These are phyloP conservation scores for Pangasius larnaudii DNA, from an alignment of 2,797 vertebrate genomes.

Conservation along the genomic window DNA sequence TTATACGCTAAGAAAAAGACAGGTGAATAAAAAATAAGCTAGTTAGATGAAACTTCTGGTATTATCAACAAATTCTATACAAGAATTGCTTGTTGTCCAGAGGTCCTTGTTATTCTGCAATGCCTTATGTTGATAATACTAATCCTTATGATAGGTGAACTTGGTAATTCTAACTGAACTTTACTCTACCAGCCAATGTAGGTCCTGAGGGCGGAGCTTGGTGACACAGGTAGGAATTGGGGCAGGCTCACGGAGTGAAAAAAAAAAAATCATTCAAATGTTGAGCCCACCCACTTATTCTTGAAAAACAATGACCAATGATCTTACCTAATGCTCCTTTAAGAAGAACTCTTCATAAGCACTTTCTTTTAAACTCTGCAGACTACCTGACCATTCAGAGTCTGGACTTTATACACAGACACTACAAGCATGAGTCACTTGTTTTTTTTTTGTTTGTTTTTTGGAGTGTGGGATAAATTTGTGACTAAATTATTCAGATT, in stretches of 20 bases:
- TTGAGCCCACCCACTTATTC: not conserved
- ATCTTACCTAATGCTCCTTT: not conserved
- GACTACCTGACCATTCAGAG: not conserved
- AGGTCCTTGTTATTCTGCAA: not conserved
- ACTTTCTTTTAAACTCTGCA: not conserved
- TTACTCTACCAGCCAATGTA: not conserved
- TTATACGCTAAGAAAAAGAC: not conserved
- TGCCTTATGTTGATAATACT: not conserved
- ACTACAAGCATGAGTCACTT: constrained; percentile 30
- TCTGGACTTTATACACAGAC: constrained; percentile 26
- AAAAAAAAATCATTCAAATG: not conserved
- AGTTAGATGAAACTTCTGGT: not conserved
- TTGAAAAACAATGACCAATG: not conserved
- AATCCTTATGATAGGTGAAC: not conserved
- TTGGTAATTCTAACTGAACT: not conserved
- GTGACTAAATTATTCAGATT: constrained; percentile 48
- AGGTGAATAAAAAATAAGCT: not conserved
- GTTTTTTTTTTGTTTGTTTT: constrained; percentile 29
- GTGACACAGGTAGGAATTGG: not conserved
- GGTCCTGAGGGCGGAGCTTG: not conserved
- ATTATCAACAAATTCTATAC: not conserved
- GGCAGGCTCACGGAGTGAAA: not conserved
- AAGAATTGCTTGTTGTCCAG: not conserved
- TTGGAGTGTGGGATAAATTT: not conserved
- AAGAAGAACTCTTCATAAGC: not conserved